Evolutionary conservation across 2,888 invertebrate species (phyloP), one percentile per base, ranked within the genome.

Genomic region (Megastigmus dorsalis): DNA sequence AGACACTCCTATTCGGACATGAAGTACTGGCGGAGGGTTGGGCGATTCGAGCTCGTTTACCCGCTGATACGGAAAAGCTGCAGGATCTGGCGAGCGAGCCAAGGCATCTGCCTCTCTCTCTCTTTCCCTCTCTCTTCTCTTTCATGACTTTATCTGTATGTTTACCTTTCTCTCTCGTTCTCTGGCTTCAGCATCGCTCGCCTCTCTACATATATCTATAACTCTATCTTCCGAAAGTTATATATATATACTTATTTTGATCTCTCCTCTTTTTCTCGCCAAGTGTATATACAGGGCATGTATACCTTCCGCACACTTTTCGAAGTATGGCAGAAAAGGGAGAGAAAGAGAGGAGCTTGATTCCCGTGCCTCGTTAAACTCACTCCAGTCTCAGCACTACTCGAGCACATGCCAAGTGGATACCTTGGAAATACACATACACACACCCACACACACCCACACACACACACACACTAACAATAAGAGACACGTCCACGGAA

Each of bases 61-160:
- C 80, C 84, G 81, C 77, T 84, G 84, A 84, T 84, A 84, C 83
- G 82, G 82, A 84, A 85, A 83, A 85, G 85, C 83, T 82, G 82
- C 80, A 77, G 80, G 79, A 82, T 82, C 83, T 84, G 80, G 82
- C 82, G 76, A 74, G 75, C 75, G 77, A 82, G 84, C 84, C 82
- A 83, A 83, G 80, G 83, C 83, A 6, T 28, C 41, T 15, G 3
- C 13, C 23, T 10, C 20, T 2, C 20, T 20, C 30, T 45, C 26
- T 23, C 9, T 4, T 1, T 50, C 36, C 20, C 23, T 33, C 62
- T 33, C 54, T 59, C 20, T n/a, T 33, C 62, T 33, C 54, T 59
- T 38, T 38, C n/a, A n/a, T 28, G 13, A n/a, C n/a, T n/a, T n/a
- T n/a, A n/a, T n/a, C n/a, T n/a, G n/a, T n/a, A n/a, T n/a, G n/a